Conservation (phyloP, 92 coral and sea anemone species). For the Umimayanthus chanpuru region DNA sequence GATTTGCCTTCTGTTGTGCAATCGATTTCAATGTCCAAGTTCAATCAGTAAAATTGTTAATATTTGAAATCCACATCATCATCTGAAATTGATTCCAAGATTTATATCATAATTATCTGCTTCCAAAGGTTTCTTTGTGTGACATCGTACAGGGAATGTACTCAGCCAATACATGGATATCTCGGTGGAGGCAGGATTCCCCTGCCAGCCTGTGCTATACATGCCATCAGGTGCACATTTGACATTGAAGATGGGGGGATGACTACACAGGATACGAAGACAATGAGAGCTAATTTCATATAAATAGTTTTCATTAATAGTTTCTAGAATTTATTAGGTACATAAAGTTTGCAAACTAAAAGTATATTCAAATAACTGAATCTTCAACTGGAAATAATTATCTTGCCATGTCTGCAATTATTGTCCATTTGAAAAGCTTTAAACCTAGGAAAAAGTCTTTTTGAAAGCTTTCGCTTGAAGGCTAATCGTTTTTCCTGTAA, state of each 20-base stretch:
- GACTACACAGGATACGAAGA: neutral
- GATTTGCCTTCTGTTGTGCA: neutral
- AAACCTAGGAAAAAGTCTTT: neutral
- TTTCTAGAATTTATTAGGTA: neutral
- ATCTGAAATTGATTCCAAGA: neutral
- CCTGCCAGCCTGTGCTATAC: conserved; percentile 10
- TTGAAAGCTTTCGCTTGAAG: too few species aligned
- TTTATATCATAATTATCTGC: conserved; percentile 12
- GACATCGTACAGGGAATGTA: conserved; percentile 16
- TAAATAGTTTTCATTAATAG: neutral
- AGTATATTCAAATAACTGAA: neutral
- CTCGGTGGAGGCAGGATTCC: conserved; percentile 27
- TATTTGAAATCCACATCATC: neutral
- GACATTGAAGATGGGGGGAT: neutral
- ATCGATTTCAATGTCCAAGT: neutral
- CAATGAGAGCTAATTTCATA: neutral
- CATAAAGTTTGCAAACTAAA: neutral
- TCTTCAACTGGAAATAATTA: neutral
- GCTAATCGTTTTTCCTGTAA: too few species aligned
- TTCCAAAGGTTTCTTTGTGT: neutral
- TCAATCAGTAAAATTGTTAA: neutral
- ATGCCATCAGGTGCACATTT: conserved; percentile 26
- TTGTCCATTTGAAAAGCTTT: conserved; percentile 1
- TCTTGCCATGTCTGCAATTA: neutral
- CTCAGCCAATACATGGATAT: conserved; percentile 16